Percentiles rank a stretch among this genome's conserved stretches.
Conservation (phyloP, 2,113 vertebrate genomes). For the Hypomesus transpacificus region DNA sequence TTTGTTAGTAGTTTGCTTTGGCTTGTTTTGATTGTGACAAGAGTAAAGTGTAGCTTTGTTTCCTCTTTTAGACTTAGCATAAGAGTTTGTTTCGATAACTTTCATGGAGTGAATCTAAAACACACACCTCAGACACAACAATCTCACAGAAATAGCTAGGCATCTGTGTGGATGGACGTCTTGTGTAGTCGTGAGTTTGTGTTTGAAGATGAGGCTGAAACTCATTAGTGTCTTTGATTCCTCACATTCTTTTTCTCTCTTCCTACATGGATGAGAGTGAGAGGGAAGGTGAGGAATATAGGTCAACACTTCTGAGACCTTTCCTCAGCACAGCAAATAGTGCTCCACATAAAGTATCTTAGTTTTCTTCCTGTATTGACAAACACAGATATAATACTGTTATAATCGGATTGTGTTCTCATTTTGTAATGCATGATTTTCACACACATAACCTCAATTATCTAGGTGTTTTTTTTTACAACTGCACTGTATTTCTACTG, state of each 20-base stretch:
- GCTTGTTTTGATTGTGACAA: constrained; percentile 66
- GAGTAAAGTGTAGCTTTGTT: constrained; percentile 62
- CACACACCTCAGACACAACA: constrained; percentile 33
- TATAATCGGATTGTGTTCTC: constrained; percentile 17
- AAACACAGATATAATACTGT: constrained; percentile 35
- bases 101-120: constrained; percentile 41
- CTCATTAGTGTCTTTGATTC: too few relatives aligned
- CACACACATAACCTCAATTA: constrained; percentile 48
- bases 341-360: constrained; percentile 17
- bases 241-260: too few relatives aligned
- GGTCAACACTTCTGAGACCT: constrained; percentile 33
- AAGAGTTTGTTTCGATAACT: constrained; percentile 54
- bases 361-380: constrained; percentile 40
- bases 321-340: constrained; percentile 44
- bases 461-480: constrained; percentile 43
- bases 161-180: too few relatives aligned
- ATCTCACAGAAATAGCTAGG: constrained; percentile 39
- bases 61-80: constrained; percentile 66
- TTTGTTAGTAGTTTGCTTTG: constrained; percentile 64
- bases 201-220: too few relatives aligned
- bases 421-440: constrained; percentile 24
- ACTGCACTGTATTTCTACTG: constrained; percentile 62
- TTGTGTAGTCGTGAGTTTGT: too few relatives aligned
- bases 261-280: too few relatives aligned
- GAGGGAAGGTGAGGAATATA: too few relatives aligned